phyloP scores from a whole-genome alignment of 2,797 vertebrate genomes.

The Urophycis tenuis region DNA sequence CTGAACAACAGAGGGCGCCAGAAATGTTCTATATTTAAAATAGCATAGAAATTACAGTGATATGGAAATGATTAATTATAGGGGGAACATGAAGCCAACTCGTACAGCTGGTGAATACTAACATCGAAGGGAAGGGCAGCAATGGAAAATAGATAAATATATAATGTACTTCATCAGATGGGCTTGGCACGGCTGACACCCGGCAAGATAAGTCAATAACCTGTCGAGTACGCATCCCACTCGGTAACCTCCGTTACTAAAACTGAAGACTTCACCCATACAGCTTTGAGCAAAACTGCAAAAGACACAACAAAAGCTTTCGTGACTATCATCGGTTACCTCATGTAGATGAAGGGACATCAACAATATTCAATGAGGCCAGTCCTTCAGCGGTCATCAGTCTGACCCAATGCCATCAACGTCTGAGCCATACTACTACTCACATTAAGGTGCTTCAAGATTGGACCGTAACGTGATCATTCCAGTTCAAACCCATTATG shows the following conservation, averaged over 20 bases:
- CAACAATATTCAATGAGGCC: not conserved
- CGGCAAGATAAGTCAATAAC: not conserved
- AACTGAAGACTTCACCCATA: conserved; percentile 2
- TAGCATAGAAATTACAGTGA: not conserved
- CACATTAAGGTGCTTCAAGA: not conserved
- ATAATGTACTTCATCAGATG: not conserved
- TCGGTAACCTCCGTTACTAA: conserved; percentile 6
- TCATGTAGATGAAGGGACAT: not conserved
- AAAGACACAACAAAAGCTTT: not conserved
- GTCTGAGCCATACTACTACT: not conserved
- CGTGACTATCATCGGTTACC: not conserved
- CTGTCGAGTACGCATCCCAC: not conserved
- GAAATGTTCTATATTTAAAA: not conserved
- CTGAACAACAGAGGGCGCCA: conserved; percentile 6
- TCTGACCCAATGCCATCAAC: not conserved
- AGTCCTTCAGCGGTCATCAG: not conserved
- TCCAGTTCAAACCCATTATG: not conserved
- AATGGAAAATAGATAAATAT: not conserved
- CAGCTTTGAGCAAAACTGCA: not conserved
- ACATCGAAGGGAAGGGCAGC: not conserved
- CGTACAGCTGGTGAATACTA: not conserved
- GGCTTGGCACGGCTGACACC: not conserved
- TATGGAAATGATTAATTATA: not conserved
- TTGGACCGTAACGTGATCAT: not conserved
- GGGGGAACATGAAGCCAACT: not conserved